A percentile compares a stretch with the other conserved stretches of the same genome.
Conservation (phyloP, 2,113 vertebrate species). For the Sminthopsis crassicaudata region DNA sequence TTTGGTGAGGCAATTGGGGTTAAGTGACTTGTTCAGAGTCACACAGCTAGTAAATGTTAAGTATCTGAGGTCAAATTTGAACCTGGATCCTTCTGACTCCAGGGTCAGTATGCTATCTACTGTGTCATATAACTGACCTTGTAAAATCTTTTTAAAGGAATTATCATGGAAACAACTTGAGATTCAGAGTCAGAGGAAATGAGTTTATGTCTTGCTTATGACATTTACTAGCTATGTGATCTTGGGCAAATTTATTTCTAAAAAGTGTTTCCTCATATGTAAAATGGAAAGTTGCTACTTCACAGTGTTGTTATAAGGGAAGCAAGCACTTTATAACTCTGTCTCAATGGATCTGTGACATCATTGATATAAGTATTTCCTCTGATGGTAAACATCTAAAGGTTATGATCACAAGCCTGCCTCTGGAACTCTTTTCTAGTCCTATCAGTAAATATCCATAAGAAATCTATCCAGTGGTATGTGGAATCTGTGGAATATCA, state of each 20-base stretch:
- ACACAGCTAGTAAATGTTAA: too few species aligned
- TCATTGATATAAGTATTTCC: background rate
- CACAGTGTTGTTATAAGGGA: background rate
- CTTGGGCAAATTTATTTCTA: background rate
- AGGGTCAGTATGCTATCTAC: too few species aligned
- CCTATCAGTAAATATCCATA: background rate
- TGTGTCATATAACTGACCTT: background rate
- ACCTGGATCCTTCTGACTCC: too few species aligned
- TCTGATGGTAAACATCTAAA: background rate
- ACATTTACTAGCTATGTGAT: background rate
- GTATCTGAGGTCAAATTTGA: too few species aligned
- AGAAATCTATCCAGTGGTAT: background rate
- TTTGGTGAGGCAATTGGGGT: too few species aligned
- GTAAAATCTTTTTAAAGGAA: background rate
- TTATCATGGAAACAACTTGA: background rate
- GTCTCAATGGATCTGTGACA: background rate
- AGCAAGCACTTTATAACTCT: background rate
- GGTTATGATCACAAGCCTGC: background rate
- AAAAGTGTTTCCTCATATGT: background rate
- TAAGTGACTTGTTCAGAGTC: too few species aligned
- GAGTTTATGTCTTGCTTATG: background rate
- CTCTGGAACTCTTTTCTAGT: background rate
- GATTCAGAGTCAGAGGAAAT: background rate
- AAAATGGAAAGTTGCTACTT: background rate
- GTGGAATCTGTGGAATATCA: too few species aligned